These are phyloP conservation scores for Chloroceryle inda DNA, from an alignment of 2,797 vertebrate genomes.

Conservation along the genomic window DNA sequence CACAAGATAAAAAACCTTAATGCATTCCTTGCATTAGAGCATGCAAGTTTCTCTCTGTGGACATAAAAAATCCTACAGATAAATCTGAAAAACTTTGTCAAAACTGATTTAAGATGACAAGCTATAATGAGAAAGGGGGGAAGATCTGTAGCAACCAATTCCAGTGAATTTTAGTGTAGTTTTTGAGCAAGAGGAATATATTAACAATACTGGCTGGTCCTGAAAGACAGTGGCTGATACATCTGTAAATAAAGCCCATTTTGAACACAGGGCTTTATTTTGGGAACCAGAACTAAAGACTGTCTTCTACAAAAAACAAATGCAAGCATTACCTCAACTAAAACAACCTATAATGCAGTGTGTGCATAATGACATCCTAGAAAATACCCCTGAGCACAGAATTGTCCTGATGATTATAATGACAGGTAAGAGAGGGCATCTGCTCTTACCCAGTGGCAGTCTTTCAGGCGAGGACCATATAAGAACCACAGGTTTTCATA, in stretches of 20 bases:
- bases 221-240: not conserved
- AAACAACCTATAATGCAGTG: not conserved
- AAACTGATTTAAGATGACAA: not conserved
- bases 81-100: not conserved
- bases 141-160: not conserved
- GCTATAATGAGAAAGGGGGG: not conserved
- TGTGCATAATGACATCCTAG: not conserved
- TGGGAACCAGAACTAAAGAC: not conserved
- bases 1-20: not conserved
- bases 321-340: not conserved
- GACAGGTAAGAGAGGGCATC: not conserved
- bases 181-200: not conserved
- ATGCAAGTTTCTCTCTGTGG: not conserved
- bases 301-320: not conserved
- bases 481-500: not conserved
- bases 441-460: not conserved
- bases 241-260: not conserved
- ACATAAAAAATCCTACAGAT: not conserved
- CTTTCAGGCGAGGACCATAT: not conserved
- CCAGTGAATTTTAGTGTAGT: not conserved
- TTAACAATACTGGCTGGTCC: not conserved
- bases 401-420: not conserved
- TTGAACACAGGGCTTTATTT: not conserved
- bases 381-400: not conserved
- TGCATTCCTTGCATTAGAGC: not conserved